Conservation (phyloP, 2,797 vertebrate species). For the Myotis findleyi region DNA sequence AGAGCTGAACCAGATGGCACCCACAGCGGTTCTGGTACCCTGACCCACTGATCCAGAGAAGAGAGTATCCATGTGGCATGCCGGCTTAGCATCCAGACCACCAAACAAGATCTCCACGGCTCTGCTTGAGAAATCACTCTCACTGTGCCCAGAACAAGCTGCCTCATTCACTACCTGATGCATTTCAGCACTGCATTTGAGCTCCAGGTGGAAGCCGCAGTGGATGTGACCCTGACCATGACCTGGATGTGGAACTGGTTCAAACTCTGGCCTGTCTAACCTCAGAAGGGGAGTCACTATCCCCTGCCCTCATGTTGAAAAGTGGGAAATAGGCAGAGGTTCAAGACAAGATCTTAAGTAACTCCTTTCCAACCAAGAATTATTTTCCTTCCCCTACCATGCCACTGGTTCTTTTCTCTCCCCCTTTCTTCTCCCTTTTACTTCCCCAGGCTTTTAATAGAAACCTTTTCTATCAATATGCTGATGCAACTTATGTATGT, state of each 20-base stretch:
- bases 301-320: neutral
- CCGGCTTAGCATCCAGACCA: too few relatives aligned
- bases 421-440: neutral
- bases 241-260: constrained; percentile 18
- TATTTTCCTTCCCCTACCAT: neutral
- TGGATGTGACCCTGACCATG: neutral
- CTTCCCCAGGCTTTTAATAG: constrained; percentile 10
- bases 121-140: too few relatives aligned
- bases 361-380: constrained; percentile 29
- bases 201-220: neutral
- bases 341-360: constrained; percentile 9
- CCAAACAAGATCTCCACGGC: too few relatives aligned
- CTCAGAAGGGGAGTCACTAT: neutral
- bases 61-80: too few relatives aligned
- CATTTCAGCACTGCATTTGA: neutral
- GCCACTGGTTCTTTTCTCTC: neutral
- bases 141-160: neutral
- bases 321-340: constrained; percentile 15
- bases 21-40: too few relatives aligned
- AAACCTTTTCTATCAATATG: constrained; percentile 21
- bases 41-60: too few relatives aligned
- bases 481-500: neutral
- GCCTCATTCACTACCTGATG: neutral
- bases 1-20: too few relatives aligned
- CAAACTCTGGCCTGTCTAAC: neutral